These are phyloP conservation scores for Umimayanthus kanabou DNA, from an alignment of 92 coral and sea anemone genomes.

Conservation along the genomic window DNA sequence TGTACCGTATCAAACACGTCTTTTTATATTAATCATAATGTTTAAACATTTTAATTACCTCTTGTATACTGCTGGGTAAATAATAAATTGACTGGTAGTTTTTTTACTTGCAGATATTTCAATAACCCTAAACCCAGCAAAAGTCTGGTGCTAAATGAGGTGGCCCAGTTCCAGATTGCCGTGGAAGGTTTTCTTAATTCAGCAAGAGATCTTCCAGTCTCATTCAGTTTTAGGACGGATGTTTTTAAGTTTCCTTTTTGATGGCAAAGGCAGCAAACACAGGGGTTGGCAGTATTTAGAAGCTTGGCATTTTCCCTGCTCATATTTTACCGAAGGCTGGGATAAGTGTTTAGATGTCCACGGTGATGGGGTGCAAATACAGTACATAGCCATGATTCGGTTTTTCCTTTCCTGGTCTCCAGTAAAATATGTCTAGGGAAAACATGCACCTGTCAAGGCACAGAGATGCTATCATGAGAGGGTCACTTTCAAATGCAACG, in stretches of 20 bases:
- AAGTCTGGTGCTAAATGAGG: neutral
- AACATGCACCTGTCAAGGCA: slow-evolving; percentile 17
- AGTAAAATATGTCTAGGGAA: slow-evolving; percentile 8
- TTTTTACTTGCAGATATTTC: slow-evolving; percentile 6
- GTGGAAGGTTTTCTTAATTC: slow-evolving; percentile 10
- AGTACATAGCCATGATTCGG: slow-evolving; percentile 15
- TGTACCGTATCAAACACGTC: no score
- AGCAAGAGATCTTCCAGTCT: slow-evolving; percentile 25
- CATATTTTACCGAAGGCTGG: slow-evolving; percentile 35
- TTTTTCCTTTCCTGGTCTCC: slow-evolving; percentile 35
- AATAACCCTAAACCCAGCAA: neutral
- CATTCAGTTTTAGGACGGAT: slow-evolving; percentile 9
- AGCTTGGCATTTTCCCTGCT: neutral
- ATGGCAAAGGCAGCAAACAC: slow-evolving; percentile 23
- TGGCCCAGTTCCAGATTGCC: neutral
- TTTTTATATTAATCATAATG: no score
- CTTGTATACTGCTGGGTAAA: no score
- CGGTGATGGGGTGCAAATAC: slow-evolving; percentile 15
- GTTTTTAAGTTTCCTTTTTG: slow-evolving; percentile 21
- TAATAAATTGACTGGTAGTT: no score
- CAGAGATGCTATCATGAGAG: slow-evolving; percentile 28
- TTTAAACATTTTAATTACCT: no score
- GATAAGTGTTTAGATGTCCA: slow-evolving; percentile 20
- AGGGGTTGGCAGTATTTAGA: slow-evolving; percentile 6
- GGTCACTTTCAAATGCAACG: slow-evolving; percentile 19